These are phyloP conservation scores for Ctenodactylus gundi DNA, from an alignment of 2,113 vertebrate species.

Conservation along the genomic window DNA sequence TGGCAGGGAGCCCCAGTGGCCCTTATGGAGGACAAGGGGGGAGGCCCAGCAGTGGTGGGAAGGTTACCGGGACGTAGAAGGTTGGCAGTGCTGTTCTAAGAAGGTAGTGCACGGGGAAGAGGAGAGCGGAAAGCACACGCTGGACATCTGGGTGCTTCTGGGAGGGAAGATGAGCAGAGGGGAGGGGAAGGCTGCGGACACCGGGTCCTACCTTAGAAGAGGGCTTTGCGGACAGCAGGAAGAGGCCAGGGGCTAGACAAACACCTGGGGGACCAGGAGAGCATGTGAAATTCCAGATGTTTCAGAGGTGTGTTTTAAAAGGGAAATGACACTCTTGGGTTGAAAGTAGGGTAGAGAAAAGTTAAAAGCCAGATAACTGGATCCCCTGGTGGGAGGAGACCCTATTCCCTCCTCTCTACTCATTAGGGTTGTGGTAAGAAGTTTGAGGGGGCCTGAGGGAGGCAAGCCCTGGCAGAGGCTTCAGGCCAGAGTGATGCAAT, in stretches of 20 bases:
- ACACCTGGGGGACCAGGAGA: slow-evolving; percentile 44
- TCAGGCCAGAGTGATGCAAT: slow-evolving; percentile 73
- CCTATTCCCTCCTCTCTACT: not conserved
- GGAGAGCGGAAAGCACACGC: not conserved
- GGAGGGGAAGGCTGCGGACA: not conserved
- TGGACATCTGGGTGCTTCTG: slow-evolving; percentile 66
- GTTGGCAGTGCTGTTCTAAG: not conserved
- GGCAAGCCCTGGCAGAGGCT: slow-evolving; percentile 54
- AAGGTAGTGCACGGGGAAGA: not conserved
- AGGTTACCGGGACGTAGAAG: not conserved
- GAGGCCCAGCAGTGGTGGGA: not conserved
- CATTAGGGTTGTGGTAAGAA: slow-evolving; percentile 43
- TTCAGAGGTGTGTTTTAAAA: slow-evolving; percentile 37
- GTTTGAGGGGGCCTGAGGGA: slow-evolving; percentile 52
- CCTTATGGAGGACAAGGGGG: not conserved
- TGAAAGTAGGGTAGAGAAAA: not conserved
- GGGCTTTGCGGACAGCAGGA: not conserved
- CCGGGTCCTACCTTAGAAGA: slow-evolving; percentile 32
- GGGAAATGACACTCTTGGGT: not conserved
- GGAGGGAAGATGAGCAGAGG: slow-evolving; percentile 26
- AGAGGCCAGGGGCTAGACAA: slow-evolving; percentile 27
- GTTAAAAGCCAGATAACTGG: slow-evolving; percentile 1
- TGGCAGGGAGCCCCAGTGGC: not conserved
- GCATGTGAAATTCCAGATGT: slow-evolving; percentile 48
- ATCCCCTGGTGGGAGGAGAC: not conserved